Percentiles rank a stretch among this genome's conserved stretches.
These are phyloP conservation scores for Calcarius ornatus DNA, from an alignment of 2,113 vertebrate genomes.

Conservation along the genomic window DNA sequence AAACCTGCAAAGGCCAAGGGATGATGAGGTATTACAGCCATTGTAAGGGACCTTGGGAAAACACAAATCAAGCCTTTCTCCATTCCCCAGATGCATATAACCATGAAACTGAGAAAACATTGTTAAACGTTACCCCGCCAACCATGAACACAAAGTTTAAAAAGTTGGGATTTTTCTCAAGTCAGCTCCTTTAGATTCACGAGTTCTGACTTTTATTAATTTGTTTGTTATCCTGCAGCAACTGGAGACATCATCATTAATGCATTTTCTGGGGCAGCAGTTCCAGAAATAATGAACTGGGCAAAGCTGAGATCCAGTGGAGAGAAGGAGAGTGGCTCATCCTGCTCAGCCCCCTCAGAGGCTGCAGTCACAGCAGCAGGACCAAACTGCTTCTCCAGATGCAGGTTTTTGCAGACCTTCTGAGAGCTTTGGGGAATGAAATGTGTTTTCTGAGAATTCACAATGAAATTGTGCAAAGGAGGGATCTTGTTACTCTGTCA, in stretches of 20 bases:
- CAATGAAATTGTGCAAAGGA: neutral
- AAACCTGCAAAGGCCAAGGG: neutral
- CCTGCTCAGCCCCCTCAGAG: neutral
- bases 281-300: slow-evolving; percentile 1
- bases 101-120: neutral
- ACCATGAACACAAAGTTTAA: neutral
- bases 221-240: neutral
- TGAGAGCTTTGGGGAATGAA: neutral
- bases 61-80: neutral
- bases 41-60: neutral
- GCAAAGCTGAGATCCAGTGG: neutral
- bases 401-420: neutral
- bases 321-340: neutral
- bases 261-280: neutral
- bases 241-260: neutral
- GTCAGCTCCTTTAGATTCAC: neutral
- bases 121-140: neutral
- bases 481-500: neutral
- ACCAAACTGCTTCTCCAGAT: neutral
- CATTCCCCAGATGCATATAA: neutral
- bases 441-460: neutral
- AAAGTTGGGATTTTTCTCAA: neutral
- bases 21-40: neutral
- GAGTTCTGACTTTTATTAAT: neutral
- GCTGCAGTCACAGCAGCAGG: neutral